Base-by-base conservation (phyloP, 2,797 vertebrate species). In the Myiotriccus ornatus region DNA sequence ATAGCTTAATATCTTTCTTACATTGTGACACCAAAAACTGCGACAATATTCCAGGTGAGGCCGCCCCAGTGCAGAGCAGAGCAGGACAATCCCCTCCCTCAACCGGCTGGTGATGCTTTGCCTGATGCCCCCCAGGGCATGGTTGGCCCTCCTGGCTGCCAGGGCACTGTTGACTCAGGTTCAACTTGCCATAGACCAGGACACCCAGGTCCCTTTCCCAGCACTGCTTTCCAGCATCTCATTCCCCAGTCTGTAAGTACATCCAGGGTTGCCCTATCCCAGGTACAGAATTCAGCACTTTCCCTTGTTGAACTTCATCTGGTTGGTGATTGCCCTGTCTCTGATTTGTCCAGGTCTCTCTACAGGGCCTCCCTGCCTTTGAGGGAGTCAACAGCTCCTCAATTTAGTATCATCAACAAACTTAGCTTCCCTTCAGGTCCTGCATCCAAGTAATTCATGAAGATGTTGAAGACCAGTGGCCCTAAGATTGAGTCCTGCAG, bases 81-180 rank as follows among this genome's bases (percentile, higher is more conserved):
- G 41, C 2, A 0, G 69, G 35, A 68, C 34, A 68, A 43, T 24
- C 15, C 41, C 25, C 2, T 68, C 6, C 22, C 49, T 37, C 8
- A 5, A 27, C 43, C 0, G 0, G 19, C 46, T 46, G n/a, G 19
- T 0, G 1, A 53, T 69, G 47, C 39, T 69, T 41, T 53, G 28
- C 41, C 63, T 69, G 53, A 39, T 47, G 28, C 6, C 0, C 12
- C 8, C 30, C 16, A 30, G 47, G 47, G 30, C 55, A 53, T 0
- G 0, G 1, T 1, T 76, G 46, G 15, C 46, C 5, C 63, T 76
- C 24, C 63, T 68, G 63, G 63, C 23, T 69, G 49, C 35, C 43
- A 4, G 20, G 49, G 32, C 86, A 56, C 27, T n/a, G 47, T 30
- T 41, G 13, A 12, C 10, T 69, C 35, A 18, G 2, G 7, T 30